Percentiles rank a stretch among this genome's conserved stretches.
These are phyloP conservation scores for Ptychoptera albimana DNA, from an alignment of 2,888 invertebrate species.

Conservation along the genomic window DNA sequence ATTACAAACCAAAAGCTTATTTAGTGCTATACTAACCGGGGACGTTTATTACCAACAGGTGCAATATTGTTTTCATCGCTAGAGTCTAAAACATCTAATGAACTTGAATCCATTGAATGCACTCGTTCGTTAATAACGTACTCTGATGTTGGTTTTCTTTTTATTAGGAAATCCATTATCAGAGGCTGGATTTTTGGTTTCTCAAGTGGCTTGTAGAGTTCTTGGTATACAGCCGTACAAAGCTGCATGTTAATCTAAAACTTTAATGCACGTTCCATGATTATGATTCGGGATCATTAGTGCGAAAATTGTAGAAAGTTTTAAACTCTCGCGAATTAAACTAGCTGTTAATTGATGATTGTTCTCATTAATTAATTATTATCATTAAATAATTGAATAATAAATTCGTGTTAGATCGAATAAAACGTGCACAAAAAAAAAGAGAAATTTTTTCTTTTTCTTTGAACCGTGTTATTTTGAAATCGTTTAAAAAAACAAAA, in stretches of 20 bases:
- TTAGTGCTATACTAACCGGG: too few species aligned
- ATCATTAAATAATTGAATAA: too few species aligned
- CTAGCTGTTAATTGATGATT: conserved; percentile 6
- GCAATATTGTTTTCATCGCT: neutral
- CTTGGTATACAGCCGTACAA: too few species aligned
- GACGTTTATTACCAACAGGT: conserved; percentile 1
- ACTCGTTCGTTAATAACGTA: conserved; percentile 2
- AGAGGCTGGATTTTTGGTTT: conserved; percentile 4
- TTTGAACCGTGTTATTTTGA: too few species aligned
- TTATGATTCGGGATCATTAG: neutral
- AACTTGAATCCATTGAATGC: conserved; percentile 3
- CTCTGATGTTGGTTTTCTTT: conserved; percentile 3
- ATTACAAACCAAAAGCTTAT: too few species aligned
- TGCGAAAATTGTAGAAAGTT: conserved; percentile 12
- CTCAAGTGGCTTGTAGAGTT: conserved; percentile 1
- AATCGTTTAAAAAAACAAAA: too few species aligned
- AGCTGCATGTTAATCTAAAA: neutral
- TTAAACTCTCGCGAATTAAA: conserved; percentile 5
- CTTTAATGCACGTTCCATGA: conserved; percentile 2
- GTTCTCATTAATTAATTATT: too few species aligned
- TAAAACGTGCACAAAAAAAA: too few species aligned
- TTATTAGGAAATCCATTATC: conserved; percentile 2
- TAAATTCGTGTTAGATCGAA: too few species aligned
- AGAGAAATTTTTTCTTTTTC: too few species aligned
- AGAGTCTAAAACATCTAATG: conserved; percentile 3